Conservation (phyloP, 2,888 invertebrate species). For the Temnothorax unifasciatus region DNA sequence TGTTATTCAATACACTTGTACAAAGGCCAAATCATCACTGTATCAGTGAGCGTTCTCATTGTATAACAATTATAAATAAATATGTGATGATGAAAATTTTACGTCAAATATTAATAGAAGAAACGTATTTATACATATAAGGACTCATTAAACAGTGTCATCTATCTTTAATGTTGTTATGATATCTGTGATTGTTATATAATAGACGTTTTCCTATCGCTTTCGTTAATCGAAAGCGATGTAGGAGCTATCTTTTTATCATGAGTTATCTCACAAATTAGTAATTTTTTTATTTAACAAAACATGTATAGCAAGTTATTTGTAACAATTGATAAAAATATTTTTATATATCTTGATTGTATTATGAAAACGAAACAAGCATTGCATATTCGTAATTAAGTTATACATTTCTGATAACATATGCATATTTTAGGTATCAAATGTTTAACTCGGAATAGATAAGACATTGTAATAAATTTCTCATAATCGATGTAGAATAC, state of each 20-base stretch:
- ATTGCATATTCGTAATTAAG: constrained; percentile 13
- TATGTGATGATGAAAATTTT: constrained; percentile 55
- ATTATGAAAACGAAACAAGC: background rate
- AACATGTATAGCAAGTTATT: constrained; percentile 43
- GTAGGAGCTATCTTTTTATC: constrained; percentile 14
- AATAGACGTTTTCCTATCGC: constrained; percentile 45
- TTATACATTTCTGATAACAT: constrained; percentile 25
- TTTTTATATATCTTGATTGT: constrained; percentile 7
- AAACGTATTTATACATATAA: constrained; percentile 47
- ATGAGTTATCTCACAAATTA: constrained; percentile 50
- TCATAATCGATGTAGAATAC: constrained; percentile 60
- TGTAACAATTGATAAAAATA: constrained; percentile 34
- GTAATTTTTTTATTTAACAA: background rate
- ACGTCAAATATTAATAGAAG: constrained; percentile 49
- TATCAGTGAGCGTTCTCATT: constrained; percentile 56
- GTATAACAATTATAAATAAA: constrained; percentile 60
- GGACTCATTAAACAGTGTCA: constrained; percentile 16
- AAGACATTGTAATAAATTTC: constrained; percentile 70
- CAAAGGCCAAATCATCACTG: constrained; percentile 62
- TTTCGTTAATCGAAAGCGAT: background rate
- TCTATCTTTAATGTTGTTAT: constrained; percentile 51
- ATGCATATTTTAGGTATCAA: constrained; percentile 8
- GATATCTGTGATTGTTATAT: constrained; percentile 53
- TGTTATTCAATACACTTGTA: constrained; percentile 64
- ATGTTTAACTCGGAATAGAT: background rate